phyloP scores from a whole-genome alignment of 2,113 vertebrate species.

The Microcebus lehilahytsara region DNA sequence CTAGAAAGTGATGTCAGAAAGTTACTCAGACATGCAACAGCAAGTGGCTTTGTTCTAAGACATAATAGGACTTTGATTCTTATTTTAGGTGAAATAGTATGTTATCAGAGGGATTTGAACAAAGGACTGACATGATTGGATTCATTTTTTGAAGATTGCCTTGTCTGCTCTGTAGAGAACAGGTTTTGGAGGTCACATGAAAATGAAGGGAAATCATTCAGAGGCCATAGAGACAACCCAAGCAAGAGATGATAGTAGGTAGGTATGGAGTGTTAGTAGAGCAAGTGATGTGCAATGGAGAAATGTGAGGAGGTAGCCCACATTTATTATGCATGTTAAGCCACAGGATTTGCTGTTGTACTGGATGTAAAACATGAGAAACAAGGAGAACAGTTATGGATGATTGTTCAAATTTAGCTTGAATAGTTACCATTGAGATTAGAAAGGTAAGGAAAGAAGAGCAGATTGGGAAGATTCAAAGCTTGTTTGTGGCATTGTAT shows the following conservation, averaged over 20 bases:
- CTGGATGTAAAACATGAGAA: not conserved
- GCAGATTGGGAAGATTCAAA: not conserved
- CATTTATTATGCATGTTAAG: not conserved
- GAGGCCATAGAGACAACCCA: not conserved
- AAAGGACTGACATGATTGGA: not conserved
- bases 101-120: not conserved
- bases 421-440: not conserved
- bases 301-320: not conserved
- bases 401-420: not conserved
- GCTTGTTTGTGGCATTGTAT: not conserved
- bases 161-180: not conserved
- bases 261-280: not conserved
- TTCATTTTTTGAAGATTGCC: not conserved
- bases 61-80: not conserved
- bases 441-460: not conserved
- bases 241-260: not conserved
- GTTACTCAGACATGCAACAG: not conserved
- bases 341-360: not conserved
- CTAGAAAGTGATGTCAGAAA: not conserved
- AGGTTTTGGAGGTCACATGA: not conserved
- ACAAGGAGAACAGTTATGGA: not conserved
- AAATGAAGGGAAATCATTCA: not conserved
- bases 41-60: not conserved
- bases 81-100: not conserved
- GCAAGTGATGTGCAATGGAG: not conserved